Evolutionary conservation across 2,888 invertebrate species (phyloP).

Genomic region (Anthrax anthrax): DNA sequence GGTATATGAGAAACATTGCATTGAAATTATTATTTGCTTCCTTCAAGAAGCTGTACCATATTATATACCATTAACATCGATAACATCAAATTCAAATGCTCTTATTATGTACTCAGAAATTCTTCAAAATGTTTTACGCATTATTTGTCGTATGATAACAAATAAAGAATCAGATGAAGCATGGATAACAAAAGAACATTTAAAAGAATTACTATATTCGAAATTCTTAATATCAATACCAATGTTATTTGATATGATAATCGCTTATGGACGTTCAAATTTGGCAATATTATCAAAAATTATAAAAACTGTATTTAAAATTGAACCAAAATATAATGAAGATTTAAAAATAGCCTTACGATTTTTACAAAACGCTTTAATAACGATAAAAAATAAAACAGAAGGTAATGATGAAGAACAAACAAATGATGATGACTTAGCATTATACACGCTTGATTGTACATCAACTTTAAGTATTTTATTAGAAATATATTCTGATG

Average conservation of each 20-base stretch:
- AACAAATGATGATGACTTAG: constrained; percentile 40
- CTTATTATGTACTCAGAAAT: constrained; percentile 41
- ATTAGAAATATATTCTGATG: constrained; percentile 48
- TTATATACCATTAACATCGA: constrained; percentile 40
- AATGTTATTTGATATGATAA: constrained; percentile 62
- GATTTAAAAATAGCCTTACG: constrained; percentile 42
- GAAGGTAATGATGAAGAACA: constrained; percentile 26
- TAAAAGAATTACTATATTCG: constrained; percentile 58
- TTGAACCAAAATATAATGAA: constrained; percentile 41
- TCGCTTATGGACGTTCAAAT: constrained; percentile 58
- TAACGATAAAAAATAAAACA: constrained; percentile 25
- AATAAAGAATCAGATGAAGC: constrained; percentile 59
- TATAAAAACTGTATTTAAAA: constrained; percentile 46
- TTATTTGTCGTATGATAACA: constrained; percentile 63
- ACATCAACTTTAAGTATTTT: constrained; percentile 53
- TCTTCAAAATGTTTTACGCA: constrained; percentile 50
- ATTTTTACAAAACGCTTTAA: constrained; percentile 39
- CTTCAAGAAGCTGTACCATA: constrained; percentile 59
- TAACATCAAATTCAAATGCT: constrained; percentile 34
- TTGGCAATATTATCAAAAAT: constrained; percentile 44
- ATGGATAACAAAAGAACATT: constrained; percentile 49
- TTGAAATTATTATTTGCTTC: constrained; percentile 53
- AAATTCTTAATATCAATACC: constrained; percentile 73
- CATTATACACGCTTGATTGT: constrained; percentile 54
- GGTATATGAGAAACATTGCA: constrained; percentile 47